Evolutionary conservation across 2,113 vertebrate genomes (phyloP).

Genomic region (Sceloporus undulatus): DNA sequence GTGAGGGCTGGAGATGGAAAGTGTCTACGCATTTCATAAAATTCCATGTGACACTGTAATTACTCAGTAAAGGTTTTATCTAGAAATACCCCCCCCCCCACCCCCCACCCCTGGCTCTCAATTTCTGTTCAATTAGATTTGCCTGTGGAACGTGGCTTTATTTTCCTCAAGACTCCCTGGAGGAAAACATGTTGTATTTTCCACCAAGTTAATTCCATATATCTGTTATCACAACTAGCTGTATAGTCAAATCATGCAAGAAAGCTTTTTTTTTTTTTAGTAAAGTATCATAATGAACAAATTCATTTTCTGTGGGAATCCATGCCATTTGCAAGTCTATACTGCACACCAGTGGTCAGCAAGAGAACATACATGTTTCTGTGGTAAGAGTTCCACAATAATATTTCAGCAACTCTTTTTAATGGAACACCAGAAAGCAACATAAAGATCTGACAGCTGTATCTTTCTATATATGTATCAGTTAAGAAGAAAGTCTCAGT

Average conservation of each 20-base stretch:
- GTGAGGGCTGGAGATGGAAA: no score
- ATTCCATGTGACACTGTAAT: no score
- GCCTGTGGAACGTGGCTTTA: not conserved
- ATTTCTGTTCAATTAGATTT: not conserved
- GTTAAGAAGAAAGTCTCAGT: not conserved
- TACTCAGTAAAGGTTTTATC: no score
- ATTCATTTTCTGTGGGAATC: not conserved
- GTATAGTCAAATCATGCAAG: not conserved
- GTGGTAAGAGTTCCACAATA: not conserved
- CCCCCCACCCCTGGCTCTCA: not conserved
- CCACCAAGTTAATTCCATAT: not conserved
- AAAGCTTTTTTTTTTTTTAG: not conserved
- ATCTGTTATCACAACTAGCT: not conserved
- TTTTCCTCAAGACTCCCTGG: no score
- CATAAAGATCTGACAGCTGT: not conserved
- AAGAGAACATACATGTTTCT: constrained; percentile 48
- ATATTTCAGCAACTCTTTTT: not conserved
- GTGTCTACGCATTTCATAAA: no score
- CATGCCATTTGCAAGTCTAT: constrained; percentile 66
- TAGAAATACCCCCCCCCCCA: not conserved
- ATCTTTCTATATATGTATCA: no score
- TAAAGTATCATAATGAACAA: constrained; percentile 6
- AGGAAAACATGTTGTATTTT: not conserved
- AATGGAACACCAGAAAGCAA: not conserved
- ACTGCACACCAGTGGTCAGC: constrained; percentile 75